Conservation (phyloP, 2,888 invertebrate species). For the Deilephila porcellus region DNA sequence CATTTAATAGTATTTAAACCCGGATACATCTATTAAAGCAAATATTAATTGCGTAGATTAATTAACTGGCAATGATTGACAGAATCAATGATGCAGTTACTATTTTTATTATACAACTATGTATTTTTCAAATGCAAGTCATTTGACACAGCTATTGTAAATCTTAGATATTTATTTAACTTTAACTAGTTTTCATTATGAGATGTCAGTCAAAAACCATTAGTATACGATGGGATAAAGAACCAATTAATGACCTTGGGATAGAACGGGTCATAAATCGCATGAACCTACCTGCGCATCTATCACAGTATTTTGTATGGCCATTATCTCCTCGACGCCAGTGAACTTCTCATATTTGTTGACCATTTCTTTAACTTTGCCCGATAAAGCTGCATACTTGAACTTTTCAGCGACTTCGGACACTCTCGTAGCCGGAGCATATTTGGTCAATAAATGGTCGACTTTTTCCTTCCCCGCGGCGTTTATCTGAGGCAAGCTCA, state of each 20-base stretch:
- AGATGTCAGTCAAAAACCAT: no score
- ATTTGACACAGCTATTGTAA: background rate
- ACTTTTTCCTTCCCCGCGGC: conserved; percentile 65
- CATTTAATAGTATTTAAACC: no score
- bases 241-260: conserved; percentile 35
- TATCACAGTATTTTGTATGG: conserved; percentile 89
- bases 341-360: conserved; percentile 89
- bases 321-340: conserved; percentile 91
- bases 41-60: background rate
- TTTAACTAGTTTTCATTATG: no score
- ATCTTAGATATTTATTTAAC: background rate
- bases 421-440: conserved; percentile 67
- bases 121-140: background rate
- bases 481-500: conserved; percentile 61
- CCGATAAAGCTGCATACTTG: conserved; percentile 63
- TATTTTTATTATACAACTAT: conserved; percentile 12
- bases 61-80: background rate
- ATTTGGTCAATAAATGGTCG: conserved; percentile 70
- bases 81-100: conserved; percentile 1
- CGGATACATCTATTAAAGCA: background rate
- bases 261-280: background rate
- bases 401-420: conserved; percentile 72
- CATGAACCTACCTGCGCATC: conserved; percentile 83
- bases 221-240: no score
- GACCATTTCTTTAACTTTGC: conserved; percentile 78